Base-by-base conservation (phyloP, 1,140 invertebrate genomes). In the Ips nitidus region DNA sequence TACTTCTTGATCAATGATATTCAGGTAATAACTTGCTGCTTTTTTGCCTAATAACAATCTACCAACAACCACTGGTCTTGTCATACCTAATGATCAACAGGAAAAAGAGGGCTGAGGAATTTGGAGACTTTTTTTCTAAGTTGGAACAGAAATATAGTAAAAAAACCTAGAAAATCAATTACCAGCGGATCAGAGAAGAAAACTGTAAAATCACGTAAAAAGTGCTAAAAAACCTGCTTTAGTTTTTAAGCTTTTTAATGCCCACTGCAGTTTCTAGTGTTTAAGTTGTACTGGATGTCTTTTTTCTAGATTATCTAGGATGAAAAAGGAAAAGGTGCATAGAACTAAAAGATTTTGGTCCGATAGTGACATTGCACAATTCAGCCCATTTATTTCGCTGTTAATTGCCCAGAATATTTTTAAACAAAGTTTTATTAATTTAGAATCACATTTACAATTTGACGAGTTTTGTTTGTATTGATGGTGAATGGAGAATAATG, bases 81-180 rank as follows among this genome's bases (percentile, higher is more conserved):
- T n/a, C n/a, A n/a, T n/a, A 73, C 67, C 70, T 75, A 6, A 60
- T 73, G 5, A 47, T 66, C 22, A 72, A 68, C 38, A 68, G 60
- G 59, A 67, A 62, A 41, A 55, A 70, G 58, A 61, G 69, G n/a
- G 70, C 37, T 36, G 38, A 71, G 3, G 52, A 61, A 50, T 73
- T 77, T 45, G 61, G n/a, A 2, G 55, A 71, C 42, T 65, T 74
- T n/a, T 66, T 78, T 41, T 37, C 47, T 38, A 47, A 69, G 36
- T 52, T 78, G 38, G 74, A 77, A 66, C 52, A 43, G 4, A 76
- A 74, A 56, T 78, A 78, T 66, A 69, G 63, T 2, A 69, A 74
- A 61, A n/a, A 70, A 56, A 5, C 69, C 67, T 41, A 65, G 63
- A 8, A 65, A 66, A 42, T 65, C 62, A 2, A 59, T 71, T 6